phyloP scores from a whole-genome alignment of 2,797 vertebrate species.

The Pseudochromis fuscus region DNA sequence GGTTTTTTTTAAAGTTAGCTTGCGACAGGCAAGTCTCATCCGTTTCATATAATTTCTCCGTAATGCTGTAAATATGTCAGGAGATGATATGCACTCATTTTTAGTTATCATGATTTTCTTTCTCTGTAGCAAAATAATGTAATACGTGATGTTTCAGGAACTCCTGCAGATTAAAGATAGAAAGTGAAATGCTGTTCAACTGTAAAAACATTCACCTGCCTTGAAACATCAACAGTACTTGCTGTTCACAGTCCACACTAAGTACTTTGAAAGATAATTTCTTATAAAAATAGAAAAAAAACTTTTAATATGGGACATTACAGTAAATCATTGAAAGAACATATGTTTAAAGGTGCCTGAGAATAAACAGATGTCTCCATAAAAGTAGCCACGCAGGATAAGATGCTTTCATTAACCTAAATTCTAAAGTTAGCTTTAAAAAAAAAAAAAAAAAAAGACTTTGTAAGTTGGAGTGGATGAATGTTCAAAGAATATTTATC shows the following conservation, averaged over 20 bases:
- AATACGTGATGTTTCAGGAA: background rate
- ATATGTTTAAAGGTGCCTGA: background rate
- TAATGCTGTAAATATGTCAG: background rate
- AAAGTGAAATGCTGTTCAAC: no score
- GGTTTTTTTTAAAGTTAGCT: no score
- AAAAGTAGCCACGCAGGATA: conserved; percentile 14
- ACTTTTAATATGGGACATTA: no score
- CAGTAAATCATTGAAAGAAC: conserved; percentile 13
- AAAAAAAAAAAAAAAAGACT: conserved; percentile 39
- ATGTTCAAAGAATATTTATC: conserved; percentile 66
- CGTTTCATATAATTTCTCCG: no score
- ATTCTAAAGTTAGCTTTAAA: conserved; percentile 51
- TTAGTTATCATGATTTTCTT: background rate
- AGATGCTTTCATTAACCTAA: conserved; percentile 57
- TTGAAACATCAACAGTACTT: background rate
- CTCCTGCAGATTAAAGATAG: no score
- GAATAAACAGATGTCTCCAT: background rate
- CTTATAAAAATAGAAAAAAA: no score
- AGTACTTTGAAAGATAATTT: no score
- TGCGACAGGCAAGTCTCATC: no score
- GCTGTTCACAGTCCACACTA: no score
- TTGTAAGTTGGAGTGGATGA: conserved; percentile 33
- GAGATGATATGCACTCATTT: background rate
- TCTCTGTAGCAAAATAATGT: no score
- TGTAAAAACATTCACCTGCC: no score